Base-by-base conservation (phyloP, 2,113 vertebrate species). In the Siniperca knerii region DNA sequence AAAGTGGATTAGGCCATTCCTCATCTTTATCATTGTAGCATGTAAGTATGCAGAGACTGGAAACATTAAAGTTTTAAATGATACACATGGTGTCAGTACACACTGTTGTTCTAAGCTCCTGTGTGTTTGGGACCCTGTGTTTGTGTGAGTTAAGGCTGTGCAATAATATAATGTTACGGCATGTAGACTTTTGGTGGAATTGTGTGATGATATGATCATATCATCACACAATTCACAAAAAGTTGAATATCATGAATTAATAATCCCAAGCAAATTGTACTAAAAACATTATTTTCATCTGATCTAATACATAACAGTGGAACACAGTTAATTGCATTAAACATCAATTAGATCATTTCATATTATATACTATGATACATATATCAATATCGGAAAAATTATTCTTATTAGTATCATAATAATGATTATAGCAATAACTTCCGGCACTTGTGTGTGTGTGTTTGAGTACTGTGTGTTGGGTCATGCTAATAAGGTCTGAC, bases 1-100 rank as follows among this genome's bases (percentile, higher is more conserved):
- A 75, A 80, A 67, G 83, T 55, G 64, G 77, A 83, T 82, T 46
- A 82, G 54, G 40, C 71, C 81, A 44, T 71, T 77, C 58, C 29
- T 89, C 70, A 55, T 72, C 54, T 83, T 77, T 48, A 77, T 81
- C 68, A 55, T 46, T 64, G 60, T 69, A 46, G n/a, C 8, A 10
- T 23, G 29, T n/a, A 25, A 64, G 40, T 65, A 66, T 60, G 69
- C 48, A 78, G 54, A 23, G 65, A 15, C 10, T 23, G 37, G 60
- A 82, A 48, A 76, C 66, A 42, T 29, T 77, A 40, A 54, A 6
- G 44, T 5, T 35, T 25, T n/a, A 37, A 50, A 48, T 25, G 23
- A 37, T 60, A 64, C 69, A 85, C 71, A 76, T 35, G 48, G 65
- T 33, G 65, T 77, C 52, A 75, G 35, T 60, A 74, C 69, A 74